These are phyloP conservation scores for Nyctibius grandis DNA, from an alignment of 2,797 vertebrate species.

Conservation along the genomic window DNA sequence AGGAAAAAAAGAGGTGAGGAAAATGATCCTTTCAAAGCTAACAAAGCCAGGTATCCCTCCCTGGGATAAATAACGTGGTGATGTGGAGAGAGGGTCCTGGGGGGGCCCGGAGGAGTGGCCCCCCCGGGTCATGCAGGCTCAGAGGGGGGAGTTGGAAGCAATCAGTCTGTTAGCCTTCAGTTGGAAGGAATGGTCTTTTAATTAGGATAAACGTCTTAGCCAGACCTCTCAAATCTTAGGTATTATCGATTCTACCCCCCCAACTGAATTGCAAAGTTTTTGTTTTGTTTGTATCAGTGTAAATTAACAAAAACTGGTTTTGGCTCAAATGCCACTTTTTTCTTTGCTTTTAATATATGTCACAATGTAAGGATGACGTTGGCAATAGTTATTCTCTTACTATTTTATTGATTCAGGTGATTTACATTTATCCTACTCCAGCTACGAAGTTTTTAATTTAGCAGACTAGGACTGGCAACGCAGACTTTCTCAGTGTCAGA, in stretches of 20 bases:
- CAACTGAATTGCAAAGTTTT: neutral
- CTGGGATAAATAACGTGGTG: too few species aligned
- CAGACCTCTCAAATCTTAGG: neutral
- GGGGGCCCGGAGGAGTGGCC: too few species aligned
- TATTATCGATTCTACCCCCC: neutral
- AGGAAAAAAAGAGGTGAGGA: neutral
- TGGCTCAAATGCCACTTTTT: neutral
- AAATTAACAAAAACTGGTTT: neutral
- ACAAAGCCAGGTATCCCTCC: neutral
- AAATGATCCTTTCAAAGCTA: neutral
- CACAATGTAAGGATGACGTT: neutral
- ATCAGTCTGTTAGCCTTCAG: neutral
- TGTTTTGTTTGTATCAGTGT: neutral
- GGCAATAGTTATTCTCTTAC: too few species aligned
- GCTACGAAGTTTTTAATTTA: neutral
- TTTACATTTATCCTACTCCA: neutral
- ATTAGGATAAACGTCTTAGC: neutral
- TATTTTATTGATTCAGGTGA: neutral
- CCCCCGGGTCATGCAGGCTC: too few species aligned
- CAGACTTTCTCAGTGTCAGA: neutral
- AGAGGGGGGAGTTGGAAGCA: neutral
- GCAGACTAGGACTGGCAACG: neutral
- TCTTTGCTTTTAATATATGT: neutral
- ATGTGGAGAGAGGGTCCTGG: too few species aligned
- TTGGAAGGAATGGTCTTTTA: neutral